Evolutionary conservation across 2,113 vertebrate species (phyloP), one percentile per base, ranked within the genome.

Genomic region (Rissa tridactyla): DNA sequence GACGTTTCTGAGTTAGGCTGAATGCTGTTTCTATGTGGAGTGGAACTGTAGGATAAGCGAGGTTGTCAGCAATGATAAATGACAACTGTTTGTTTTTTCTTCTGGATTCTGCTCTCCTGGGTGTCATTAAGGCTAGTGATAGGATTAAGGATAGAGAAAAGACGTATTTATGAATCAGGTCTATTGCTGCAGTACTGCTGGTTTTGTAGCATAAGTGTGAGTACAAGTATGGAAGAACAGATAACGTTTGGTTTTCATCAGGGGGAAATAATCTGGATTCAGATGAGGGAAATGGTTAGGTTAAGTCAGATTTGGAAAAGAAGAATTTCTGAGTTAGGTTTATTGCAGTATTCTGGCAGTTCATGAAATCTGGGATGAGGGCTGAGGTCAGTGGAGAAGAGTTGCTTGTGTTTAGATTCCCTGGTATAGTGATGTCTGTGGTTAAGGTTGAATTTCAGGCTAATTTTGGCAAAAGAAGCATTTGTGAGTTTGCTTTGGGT

Each of bases 1-100:
- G 36, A 22, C 20, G 3, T 72, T 77, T 27, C n/a, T 52, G 85
- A 68, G 77, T 18, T 47, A 15, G 79, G 25, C 60, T 70, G 62
- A 40, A 75, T 27, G 36, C 42, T 89, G 84, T 55, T 57, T 27
- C 77, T 60, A 23, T 1, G 10, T 2, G 1, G 17, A 71, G 42
- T 20, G 62, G 55, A 64, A 38, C 36, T 32, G 47, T 34, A 57
- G 88, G 65, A 60, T 55, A 47, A 75, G 70, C 40, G 88, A n/a
- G 70, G 52, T 6, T 95, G 94, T 69, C 92, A 90, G 66, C 79
- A 54, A 36, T 91, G 92, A 94, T 55, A 51, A 92, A 77, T 61
- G 75, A 75, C 55, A 89, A 20, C 69, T 82, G 49, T 36, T 95
- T 78, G 78, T 52, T 79, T 91, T 93, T 93, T 79, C 61, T 40